Evolutionary conservation across 2,888 invertebrate species (phyloP).

Genomic region (Pterostichus niger): DNA sequence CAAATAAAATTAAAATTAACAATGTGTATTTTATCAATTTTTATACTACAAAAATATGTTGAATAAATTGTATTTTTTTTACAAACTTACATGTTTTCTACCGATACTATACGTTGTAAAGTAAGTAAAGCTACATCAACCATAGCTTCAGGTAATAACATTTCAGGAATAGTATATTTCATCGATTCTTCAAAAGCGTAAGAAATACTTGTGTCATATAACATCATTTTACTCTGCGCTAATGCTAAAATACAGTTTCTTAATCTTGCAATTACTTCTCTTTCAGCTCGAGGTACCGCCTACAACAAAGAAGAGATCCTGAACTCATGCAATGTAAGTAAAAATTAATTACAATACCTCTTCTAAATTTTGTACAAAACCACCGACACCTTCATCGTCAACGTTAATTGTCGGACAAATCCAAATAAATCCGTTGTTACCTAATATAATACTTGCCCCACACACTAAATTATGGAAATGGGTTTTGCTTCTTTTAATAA

Average conservation of each 20-base stretch:
- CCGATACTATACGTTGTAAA: constrained; percentile 84
- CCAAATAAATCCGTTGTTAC: constrained; percentile 98
- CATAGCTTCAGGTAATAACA: constrained; percentile 91
- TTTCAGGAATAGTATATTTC: constrained; percentile 88
- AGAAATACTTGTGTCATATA: constrained; percentile 95
- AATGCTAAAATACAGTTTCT: constrained; percentile 94
- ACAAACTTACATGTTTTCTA: constrained; percentile 67
- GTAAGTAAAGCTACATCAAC: constrained; percentile 90
- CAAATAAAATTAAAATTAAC: too few relatives aligned
- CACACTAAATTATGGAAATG: constrained; percentile 96
- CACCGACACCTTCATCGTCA: constrained; percentile 84
- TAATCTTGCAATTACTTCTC: constrained; percentile 93
- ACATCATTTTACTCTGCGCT: constrained; percentile 91
- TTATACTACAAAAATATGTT: constrained; percentile 21
- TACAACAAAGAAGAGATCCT: constrained; percentile 73
- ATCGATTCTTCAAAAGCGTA: constrained; percentile 94
- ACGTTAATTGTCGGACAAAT: constrained; percentile 86
- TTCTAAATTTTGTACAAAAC: constrained; percentile 88
- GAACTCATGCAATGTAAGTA: not conserved
- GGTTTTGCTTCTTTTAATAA: constrained; percentile 95
- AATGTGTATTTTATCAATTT: constrained; percentile 25
- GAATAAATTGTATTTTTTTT: constrained; percentile 44
- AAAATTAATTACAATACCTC: constrained; percentile 75
- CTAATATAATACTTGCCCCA: constrained; percentile 95
- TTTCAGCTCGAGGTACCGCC: constrained; percentile 85